Evolutionary conservation across 53 echinoderm and acorn worm genomes (phyloP).

Genomic region (Astropecten irregularis): DNA sequence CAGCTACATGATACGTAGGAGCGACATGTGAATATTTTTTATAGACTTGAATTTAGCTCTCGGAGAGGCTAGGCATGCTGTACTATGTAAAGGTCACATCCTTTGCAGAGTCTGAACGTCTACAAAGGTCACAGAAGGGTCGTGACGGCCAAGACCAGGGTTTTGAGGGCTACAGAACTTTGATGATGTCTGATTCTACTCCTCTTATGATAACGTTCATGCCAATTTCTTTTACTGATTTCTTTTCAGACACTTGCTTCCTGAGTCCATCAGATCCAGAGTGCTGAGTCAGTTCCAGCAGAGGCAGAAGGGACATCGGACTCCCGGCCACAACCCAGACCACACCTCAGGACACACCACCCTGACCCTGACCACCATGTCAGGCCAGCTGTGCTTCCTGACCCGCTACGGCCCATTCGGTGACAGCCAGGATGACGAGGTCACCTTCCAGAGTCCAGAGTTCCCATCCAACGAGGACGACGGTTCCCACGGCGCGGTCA

Average conservation of each 20-base stretch:
- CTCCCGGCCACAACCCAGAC: not conserved
- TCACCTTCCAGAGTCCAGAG: constrained; percentile 10
- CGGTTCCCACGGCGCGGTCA: not conserved
- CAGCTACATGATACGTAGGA: too few relatives aligned
- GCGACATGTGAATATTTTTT: too few relatives aligned
- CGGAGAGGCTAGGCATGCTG: not conserved
- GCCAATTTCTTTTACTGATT: not conserved
- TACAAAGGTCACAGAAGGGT: too few relatives aligned
- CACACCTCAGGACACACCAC: not conserved
- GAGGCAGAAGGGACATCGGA: not conserved
- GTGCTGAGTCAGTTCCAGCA: not conserved
- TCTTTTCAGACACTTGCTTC: constrained; percentile 3
- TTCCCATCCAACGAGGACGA: not conserved
- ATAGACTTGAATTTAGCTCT: too few relatives aligned
- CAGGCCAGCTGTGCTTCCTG: constrained; percentile 57
- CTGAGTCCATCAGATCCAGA: not conserved
- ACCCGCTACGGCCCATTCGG: constrained; percentile 53
- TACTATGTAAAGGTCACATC: not conserved
- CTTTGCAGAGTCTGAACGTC: not conserved
- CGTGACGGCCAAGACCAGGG: too few relatives aligned
- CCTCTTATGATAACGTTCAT: not conserved
- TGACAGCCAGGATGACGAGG: constrained; percentile 30
- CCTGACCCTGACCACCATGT: constrained; percentile 32
- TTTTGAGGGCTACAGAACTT: not conserved
- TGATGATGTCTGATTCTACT: not conserved